These are phyloP conservation scores for Coelopa pilipes DNA, from an alignment of 2,888 invertebrate genomes.

Conservation along the genomic window DNA sequence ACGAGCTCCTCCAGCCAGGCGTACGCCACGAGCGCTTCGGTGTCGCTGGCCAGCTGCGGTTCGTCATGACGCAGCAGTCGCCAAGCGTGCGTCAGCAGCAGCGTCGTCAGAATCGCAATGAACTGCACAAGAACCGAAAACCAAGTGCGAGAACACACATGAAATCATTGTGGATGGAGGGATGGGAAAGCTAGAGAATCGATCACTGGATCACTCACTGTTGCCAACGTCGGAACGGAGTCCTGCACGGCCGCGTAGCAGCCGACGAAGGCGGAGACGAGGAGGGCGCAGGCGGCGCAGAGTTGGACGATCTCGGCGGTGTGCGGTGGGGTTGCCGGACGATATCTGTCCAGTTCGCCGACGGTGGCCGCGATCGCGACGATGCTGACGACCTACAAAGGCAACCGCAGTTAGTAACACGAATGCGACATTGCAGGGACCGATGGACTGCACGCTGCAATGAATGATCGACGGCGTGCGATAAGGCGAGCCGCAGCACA, in stretches of 20 bases:
- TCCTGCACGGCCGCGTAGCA: constrained; percentile 57
- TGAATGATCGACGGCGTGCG: no score
- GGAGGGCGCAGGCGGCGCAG: constrained; percentile 48
- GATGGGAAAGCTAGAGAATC: no score
- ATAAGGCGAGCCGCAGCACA: no score
- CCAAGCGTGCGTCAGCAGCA: constrained; percentile 55
- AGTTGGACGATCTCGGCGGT: constrained; percentile 54
- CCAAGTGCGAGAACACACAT: background rate
- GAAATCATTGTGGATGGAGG: background rate
- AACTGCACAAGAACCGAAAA: constrained; percentile 46
- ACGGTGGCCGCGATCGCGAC: constrained; percentile 52
- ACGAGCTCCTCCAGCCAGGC: constrained; percentile 55
- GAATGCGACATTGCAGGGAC: no score
- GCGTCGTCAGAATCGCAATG: constrained; percentile 47
- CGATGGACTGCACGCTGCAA: no score
- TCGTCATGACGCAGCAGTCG: constrained; percentile 54
- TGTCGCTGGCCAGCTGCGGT: constrained; percentile 46
- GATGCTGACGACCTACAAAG: constrained; percentile 52
- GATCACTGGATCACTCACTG: constrained; percentile 47
- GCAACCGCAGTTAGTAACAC: background rate
- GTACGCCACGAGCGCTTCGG: constrained; percentile 52
- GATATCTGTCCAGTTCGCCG: constrained; percentile 52
- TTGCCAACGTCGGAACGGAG: constrained; percentile 54
- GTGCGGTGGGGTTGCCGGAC: constrained; percentile 52
- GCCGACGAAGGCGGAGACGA: constrained; percentile 54